These are phyloP conservation scores for Leptinotarsa peninsularis DNA, from an alignment of 2,888 invertebrate genomes.

Conservation along the genomic window DNA sequence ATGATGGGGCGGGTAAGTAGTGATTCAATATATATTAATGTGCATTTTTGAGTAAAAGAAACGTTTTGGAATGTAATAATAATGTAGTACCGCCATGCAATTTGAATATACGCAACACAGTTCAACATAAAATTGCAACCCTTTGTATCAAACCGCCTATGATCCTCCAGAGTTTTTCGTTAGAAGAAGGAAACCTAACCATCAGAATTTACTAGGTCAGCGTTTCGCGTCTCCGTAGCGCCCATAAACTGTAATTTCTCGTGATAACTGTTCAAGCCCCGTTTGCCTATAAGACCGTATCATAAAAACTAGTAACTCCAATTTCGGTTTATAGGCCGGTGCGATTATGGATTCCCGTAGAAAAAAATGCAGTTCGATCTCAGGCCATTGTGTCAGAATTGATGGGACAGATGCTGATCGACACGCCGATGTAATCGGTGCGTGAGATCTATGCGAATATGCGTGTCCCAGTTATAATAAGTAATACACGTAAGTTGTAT, in stretches of 20 bases:
- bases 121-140: too few relatives aligned
- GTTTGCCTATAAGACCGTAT: slow-evolving; percentile 21
- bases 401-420: neutral
- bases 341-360: slow-evolving; percentile 21
- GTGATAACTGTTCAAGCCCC: slow-evolving; percentile 18
- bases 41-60: too few relatives aligned
- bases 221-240: neutral
- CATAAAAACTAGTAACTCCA: slow-evolving; percentile 26
- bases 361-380: slow-evolving; percentile 24
- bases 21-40: too few relatives aligned
- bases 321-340: slow-evolving; percentile 24
- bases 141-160: too few relatives aligned
- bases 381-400: neutral
- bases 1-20: too few relatives aligned
- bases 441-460: neutral
- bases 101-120: too few relatives aligned
- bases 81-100: too few relatives aligned
- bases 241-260: slow-evolving; percentile 10
- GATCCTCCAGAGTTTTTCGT: too few relatives aligned
- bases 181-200: too few relatives aligned
- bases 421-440: neutral
- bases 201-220: neutral
- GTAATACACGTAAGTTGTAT: too few relatives aligned
- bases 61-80: too few relatives aligned
- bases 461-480: neutral